phyloP scores from a whole-genome alignment of 2,888 invertebrate species.

The Ectemnius cavifrons region DNA sequence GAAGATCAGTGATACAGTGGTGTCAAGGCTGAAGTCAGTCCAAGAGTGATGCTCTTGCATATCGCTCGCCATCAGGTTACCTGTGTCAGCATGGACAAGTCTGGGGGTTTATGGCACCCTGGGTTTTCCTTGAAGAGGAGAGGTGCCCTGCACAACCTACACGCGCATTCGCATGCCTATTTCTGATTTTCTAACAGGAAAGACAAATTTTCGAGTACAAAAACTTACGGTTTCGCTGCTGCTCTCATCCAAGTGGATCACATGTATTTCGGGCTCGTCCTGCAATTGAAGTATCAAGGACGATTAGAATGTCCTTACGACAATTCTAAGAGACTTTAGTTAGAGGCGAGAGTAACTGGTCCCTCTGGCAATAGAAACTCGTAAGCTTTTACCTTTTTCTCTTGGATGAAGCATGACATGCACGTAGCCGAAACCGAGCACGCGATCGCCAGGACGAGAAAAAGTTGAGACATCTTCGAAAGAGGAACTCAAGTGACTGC shows the following conservation, averaged over 20 bases:
- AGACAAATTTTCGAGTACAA: conserved; percentile 14
- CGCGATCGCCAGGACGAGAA: conserved; percentile 48
- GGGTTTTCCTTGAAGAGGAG: too few species aligned
- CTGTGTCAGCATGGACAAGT: too few species aligned
- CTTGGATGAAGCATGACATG: conserved; percentile 46
- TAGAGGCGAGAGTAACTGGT: conserved; percentile 7
- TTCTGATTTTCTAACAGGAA: too few species aligned
- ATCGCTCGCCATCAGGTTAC: too few species aligned
- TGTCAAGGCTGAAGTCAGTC: too few species aligned
- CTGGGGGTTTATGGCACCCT: too few species aligned
- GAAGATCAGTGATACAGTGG: too few species aligned
- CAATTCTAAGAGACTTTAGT: conserved; percentile 37
- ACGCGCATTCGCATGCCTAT: too few species aligned
- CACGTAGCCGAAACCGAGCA: conserved; percentile 42
- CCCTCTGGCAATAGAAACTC: too few species aligned
- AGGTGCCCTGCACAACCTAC: too few species aligned
- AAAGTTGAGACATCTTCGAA: conserved; percentile 41
- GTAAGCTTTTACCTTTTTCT: conserved; percentile 60
- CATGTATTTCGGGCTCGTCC: conserved; percentile 61
- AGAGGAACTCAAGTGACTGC: neutral
- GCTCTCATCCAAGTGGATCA: conserved; percentile 56
- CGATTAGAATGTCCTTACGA: conserved; percentile 62
- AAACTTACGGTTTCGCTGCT: conserved; percentile 51
- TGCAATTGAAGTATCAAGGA: conserved; percentile 60
- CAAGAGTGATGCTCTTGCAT: too few species aligned